Percentiles rank a stretch among this genome's conserved stretches.
Conservation (phyloP, 2,888 invertebrate species). For the Lobophora halterata region DNA sequence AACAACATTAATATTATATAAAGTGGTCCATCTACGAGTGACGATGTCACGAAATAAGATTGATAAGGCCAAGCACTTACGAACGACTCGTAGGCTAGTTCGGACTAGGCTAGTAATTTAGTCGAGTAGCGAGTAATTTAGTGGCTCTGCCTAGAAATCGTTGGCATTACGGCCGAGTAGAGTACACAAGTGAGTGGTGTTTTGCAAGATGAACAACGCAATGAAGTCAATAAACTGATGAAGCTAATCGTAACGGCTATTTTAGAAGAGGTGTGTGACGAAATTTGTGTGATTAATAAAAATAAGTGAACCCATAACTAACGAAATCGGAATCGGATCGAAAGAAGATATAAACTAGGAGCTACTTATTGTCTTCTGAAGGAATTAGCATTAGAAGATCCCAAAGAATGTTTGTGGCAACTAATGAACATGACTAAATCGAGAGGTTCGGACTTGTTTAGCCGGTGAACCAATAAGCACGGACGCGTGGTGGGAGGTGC, state of each 20-base stretch:
- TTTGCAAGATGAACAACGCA: no score
- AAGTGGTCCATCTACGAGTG: no score
- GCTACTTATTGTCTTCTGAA: no score
- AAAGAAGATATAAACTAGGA: no score
- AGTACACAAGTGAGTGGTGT: no score
- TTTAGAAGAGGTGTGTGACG: constrained; percentile 18
- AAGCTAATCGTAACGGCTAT: constrained; percentile 21
- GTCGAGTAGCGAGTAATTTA: no score
- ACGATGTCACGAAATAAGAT: no score
- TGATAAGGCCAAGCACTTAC: constrained; percentile 21
- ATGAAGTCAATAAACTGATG: constrained; percentile 19
- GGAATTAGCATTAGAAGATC: neutral
- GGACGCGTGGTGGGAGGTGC: constrained; percentile 21
- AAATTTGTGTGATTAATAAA: constrained; percentile 2
- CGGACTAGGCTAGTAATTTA: no score
- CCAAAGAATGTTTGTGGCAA: neutral
- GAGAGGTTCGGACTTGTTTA: constrained; percentile 27
- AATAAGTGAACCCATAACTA: neutral
- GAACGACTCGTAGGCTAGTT: constrained; percentile 14
- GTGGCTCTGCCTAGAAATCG: no score
- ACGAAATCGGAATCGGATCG: no score
- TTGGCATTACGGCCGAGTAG: no score
- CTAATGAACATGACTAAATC: constrained; percentile 21
- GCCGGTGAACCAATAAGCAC: constrained; percentile 22
- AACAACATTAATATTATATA: no score